Evolutionary conservation across 2,888 invertebrate species (phyloP).

Genomic region (Diachrysia chrysitis): DNA sequence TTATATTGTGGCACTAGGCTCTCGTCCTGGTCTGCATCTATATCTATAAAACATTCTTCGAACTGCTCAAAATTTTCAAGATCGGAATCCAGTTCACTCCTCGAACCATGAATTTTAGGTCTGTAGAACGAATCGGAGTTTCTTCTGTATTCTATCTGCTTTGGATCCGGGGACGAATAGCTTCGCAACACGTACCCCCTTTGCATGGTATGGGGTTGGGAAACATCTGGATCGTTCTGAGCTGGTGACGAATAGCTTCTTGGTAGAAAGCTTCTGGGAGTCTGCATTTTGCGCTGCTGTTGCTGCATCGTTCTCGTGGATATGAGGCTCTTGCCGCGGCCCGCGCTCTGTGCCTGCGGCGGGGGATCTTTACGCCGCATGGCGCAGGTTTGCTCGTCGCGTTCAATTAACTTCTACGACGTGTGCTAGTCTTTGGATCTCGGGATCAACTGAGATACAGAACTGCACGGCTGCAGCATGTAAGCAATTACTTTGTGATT

Average conservation of each 20-base stretch:
- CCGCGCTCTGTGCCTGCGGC: conserved; percentile 62
- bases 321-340: conserved; percentile 79
- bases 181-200: conserved; percentile 78
- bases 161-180: conserved; percentile 82
- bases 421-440: conserved; percentile 73
- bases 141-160: conserved; percentile 73
- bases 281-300: conserved; percentile 77
- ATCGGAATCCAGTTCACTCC: conserved; percentile 82
- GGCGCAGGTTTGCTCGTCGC: conserved; percentile 41
- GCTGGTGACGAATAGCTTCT: conserved; percentile 84
- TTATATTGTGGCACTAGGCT: conserved; percentile 70
- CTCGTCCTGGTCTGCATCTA: conserved; percentile 82
- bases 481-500: conserved; percentile 73
- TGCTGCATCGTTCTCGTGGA: conserved; percentile 80
- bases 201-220: conserved; percentile 58
- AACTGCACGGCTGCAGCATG: conserved; percentile 70
- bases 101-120: conserved; percentile 77
- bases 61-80: conserved; percentile 83
- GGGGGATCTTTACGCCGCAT: conserved; percentile 82
- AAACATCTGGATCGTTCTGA: conserved; percentile 70
- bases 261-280: conserved; percentile 75
- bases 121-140: conserved; percentile 80
- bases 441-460: conserved; percentile 72
- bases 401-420: conserved; percentile 55
- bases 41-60: conserved; percentile 83